Base-by-base conservation (phyloP, 2,113 vertebrate genomes). In the Mus spicilegus region DNA sequence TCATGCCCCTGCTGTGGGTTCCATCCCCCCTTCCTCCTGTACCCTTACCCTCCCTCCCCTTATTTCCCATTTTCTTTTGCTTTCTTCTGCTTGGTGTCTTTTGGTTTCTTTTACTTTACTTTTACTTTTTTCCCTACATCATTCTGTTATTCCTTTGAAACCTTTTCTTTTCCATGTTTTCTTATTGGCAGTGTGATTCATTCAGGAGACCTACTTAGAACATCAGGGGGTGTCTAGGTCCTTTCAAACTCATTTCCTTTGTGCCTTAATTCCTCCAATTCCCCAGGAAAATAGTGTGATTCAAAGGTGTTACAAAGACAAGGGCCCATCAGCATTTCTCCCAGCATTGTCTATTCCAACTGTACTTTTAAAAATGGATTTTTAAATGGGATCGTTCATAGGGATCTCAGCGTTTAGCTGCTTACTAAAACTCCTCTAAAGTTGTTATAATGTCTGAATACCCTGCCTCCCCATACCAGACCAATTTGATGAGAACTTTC, bases 51-150 rank as follows among this genome's bases (percentile, higher is more conserved):
- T 75, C 2, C 20, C 42, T 78, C 77, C 24, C 46, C 10, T 51
- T 56, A 4, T 13, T 13, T 6, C 54, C 42, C 28, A 0, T 12
- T 75, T 61, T 12, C 13, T 2, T 0, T 56, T 56, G 0, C 56
- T 56, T 46, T 30, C 16, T 90, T 85, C 46, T 82, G 33, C 17
- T 73, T 81, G 81, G 65, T 16, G 33, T 51, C 56, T 51, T 8
- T 36, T 42, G 42, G 7, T 9, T 16, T 77, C 17, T 11, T 81
- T 90, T 13, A 14, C 20, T 51, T 30, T 72, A n/a, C 36, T 51
- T 56, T 80, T n/a, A 5, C 28, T 85, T 63, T 28, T 63, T 24
- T 49, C 67, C 7, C 22, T 54, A 9, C 73, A 30, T 54, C 63
- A 8, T 39, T 13, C 26, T 51, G 49, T 73, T 78, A 56, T 39